These are phyloP conservation scores for Echinometra lucunter DNA, from an alignment of 53 echinoderm and acorn worm species.

Conservation along the genomic window DNA sequence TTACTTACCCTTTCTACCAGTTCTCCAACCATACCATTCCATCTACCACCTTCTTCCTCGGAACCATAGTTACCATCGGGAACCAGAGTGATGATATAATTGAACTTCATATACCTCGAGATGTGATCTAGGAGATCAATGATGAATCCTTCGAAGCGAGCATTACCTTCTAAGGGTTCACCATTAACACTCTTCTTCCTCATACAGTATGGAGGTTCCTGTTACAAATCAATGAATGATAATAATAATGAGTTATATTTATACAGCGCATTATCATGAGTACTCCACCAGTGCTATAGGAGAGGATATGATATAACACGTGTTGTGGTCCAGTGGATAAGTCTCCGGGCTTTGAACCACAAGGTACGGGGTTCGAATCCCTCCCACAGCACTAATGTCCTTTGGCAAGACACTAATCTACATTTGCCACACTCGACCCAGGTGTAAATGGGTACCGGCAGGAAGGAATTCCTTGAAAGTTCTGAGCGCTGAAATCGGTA, in stretches of 20 bases:
- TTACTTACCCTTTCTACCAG: conserved; percentile 80
- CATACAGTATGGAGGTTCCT: conserved; percentile 64
- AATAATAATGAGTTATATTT: not conserved
- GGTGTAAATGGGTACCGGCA: no score
- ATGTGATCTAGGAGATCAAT: conserved; percentile 85
- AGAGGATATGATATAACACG: no score
- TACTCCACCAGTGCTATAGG: no score
- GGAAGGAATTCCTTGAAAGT: no score
- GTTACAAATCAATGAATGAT: not conserved
- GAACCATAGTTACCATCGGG: conserved; percentile 86
- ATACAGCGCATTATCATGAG: no score
- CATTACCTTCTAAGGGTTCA: conserved; percentile 76
- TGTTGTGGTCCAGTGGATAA: no score
- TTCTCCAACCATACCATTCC: conserved; percentile 96
- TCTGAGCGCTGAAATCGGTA: no score
- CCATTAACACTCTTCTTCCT: not conserved
- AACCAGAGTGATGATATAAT: conserved; percentile 77
- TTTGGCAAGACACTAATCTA: no score
- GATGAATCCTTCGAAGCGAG: conserved; percentile 88
- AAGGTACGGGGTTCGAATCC: no score
- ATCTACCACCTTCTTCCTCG: conserved; percentile 65
- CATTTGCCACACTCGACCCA: no score
- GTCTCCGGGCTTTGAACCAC: no score
- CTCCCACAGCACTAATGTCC: no score
- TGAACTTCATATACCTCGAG: conserved; percentile 79